Evolutionary conservation across 1,140 invertebrate genomes (phyloP), one percentile per base, ranked within the genome.

Genomic region (Aricia agestis): DNA sequence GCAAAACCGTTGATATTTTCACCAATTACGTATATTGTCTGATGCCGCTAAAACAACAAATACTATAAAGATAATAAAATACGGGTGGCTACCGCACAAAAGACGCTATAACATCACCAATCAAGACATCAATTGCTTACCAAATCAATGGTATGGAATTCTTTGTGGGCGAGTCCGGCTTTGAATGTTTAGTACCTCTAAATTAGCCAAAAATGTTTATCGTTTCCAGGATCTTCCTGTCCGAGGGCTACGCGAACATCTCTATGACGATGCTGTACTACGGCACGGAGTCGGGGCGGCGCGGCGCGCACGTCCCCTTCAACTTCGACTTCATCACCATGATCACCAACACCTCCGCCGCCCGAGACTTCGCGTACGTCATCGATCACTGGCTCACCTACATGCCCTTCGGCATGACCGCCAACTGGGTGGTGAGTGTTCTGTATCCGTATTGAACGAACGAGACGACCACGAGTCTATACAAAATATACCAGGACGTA

Each of bases 291-390:
- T 69, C 25, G 0, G 79, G 79, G 9, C 63, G 73, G 15, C 61
- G 72, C 18, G 94, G 95, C 6, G 90, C 93, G 2, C 91, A 95
- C 70, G 90, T 96, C 42, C 94, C 95, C 0, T 95, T 96, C 82
- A 96, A 96, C 81, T 95, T 96, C 77, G 86, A 93, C 32, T 92
- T 94, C 36, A 93, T 95, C 41, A 92, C 82, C 0, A 82, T 93
- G 4, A 82, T 93, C 15, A 74, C 82, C 0, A 72, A 71, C 0
- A 68, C 75, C 0, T 93, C 92, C 0, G 86, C 74, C 17, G 87
- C 93, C 0, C 36, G 76, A 2, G 81, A 92, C 11, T 89, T 94
- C 6, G 88, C 92, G 15, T 76, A 84, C 1, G 72, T 90, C 0
- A 92, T 95, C 17, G 81, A 92, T 0, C 74, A 74, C 0, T 95